Percentiles rank a stretch among this genome's conserved stretches.
Evolutionary conservation across 2,797 vertebrate genomes (phyloP).

Genomic region (Acridotheres tristis): DNA sequence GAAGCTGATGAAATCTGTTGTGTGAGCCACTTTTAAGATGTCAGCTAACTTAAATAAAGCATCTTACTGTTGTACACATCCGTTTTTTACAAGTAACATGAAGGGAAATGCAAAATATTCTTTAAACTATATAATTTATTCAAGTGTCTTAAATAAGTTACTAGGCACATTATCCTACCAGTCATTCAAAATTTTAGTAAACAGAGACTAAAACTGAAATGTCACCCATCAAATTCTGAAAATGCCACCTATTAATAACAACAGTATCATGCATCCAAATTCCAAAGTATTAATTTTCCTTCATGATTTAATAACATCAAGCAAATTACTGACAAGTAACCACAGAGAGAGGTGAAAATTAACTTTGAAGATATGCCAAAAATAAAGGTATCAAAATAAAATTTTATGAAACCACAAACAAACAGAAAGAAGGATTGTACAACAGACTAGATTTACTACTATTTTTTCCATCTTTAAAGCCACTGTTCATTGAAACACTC

Average conservation of each 20-base stretch:
- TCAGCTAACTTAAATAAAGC: neutral
- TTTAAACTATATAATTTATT: neutral
- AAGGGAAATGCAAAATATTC: neutral
- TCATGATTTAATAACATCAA: neutral
- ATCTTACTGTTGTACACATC: neutral
- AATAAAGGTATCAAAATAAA: neutral
- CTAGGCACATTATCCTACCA: neutral
- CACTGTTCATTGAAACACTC: neutral
- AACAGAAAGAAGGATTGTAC: neutral
- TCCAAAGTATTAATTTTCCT: neutral
- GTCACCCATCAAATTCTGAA: neutral
- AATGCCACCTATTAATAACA: neutral
- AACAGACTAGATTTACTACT: neutral
- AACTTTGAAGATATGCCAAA: neutral
- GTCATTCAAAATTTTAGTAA: neutral
- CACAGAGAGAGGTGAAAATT: neutral
- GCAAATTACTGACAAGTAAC: neutral
- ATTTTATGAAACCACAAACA: neutral
- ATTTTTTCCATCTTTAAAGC: neutral
- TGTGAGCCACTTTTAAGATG: constrained; percentile 4
- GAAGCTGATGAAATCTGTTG: constrained; percentile 28
- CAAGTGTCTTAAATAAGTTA: neutral
- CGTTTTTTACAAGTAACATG: neutral
- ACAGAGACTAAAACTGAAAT: neutral
- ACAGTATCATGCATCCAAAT: neutral